A percentile compares a stretch with the other conserved stretches of the same genome.
Conservation (phyloP, 30 jellyfish, hydroid and myxozoan genomes). For the Sanderia malayensis region DNA sequence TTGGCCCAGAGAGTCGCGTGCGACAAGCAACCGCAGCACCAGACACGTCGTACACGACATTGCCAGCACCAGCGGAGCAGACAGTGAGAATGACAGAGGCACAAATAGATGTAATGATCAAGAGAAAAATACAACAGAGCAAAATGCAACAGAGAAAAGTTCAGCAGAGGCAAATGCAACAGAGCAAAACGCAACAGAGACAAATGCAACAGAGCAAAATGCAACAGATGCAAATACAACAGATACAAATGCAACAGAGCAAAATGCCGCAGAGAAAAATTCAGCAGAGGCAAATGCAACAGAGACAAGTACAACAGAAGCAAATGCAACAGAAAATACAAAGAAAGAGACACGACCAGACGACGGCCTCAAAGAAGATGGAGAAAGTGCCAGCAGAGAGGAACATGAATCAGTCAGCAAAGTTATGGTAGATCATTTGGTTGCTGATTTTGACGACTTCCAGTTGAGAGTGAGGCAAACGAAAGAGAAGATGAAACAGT, state of each 20-base stretch:
- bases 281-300: not conserved
- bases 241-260: not conserved
- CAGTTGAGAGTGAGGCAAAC: constrained; percentile 35
- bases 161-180: not conserved
- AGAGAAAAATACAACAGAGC: not conserved
- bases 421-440: not conserved
- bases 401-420: too few species aligned
- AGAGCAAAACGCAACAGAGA: not conserved
- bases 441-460: constrained; percentile 38
- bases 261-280: not conserved
- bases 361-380: not conserved
- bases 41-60: not conserved
- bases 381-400: too few species aligned
- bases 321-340: not conserved
- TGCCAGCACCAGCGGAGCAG: not conserved
- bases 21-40: not conserved
- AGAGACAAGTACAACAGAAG: not conserved
- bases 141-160: not conserved
- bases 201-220: not conserved
- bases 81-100: not conserved
- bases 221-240: not conserved
- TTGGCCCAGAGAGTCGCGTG: not conserved
- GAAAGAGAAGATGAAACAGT: constrained; percentile 20
- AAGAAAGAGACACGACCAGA: not conserved
- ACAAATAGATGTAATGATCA: not conserved